phyloP scores from a whole-genome alignment of 2,113 vertebrate genomes.

The Cephalopterus ornatus region DNA sequence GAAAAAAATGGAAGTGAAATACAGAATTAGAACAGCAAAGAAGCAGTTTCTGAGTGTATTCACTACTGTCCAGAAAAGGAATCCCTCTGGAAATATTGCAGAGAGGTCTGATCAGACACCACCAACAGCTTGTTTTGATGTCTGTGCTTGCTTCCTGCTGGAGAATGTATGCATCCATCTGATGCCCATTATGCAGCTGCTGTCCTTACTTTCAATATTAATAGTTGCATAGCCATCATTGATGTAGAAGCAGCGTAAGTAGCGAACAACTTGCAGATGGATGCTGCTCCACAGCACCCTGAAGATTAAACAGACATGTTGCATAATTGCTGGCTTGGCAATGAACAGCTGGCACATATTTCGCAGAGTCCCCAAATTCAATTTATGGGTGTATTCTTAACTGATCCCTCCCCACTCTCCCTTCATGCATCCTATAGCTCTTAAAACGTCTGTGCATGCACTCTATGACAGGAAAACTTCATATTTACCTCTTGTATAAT shows the following conservation, averaged over 20 bases:
- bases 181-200: neutral
- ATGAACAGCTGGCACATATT: neutral
- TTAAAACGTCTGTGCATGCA: neutral
- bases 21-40: neutral
- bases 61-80: neutral
- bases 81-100: neutral
- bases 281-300: neutral
- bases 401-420: neutral
- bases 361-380: neutral
- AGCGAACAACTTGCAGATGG: neutral
- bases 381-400: neutral
- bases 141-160: neutral
- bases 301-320: neutral
- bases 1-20: slow-evolving; percentile 35
- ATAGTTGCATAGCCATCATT: neutral
- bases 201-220: neutral
- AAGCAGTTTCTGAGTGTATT: neutral
- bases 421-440: neutral
- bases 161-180: rapidly evolving
- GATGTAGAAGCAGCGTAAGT: neutral
- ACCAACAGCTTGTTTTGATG: neutral
- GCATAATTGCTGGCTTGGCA: neutral
- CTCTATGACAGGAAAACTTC: neutral
- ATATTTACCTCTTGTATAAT: neutral
- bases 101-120: neutral